These are phyloP conservation scores for Tachina lurida DNA, from an alignment of 2,888 invertebrate species.

Conservation along the genomic window DNA sequence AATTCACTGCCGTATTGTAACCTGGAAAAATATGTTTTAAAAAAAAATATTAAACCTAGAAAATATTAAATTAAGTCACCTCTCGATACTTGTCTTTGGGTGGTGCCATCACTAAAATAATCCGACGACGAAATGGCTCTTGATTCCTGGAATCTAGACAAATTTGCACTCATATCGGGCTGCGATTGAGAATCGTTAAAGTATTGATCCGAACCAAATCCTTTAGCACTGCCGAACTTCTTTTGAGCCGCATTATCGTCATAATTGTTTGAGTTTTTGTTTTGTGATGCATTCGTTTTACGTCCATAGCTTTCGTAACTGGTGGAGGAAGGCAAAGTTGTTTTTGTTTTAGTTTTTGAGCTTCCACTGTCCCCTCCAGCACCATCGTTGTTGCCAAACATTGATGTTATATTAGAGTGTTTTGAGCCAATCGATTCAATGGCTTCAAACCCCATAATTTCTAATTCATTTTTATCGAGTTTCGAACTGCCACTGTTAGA, in stretches of 20 bases:
- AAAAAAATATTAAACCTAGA: not conserved
- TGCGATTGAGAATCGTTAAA: conserved; percentile 88
- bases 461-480: conserved; percentile 79
- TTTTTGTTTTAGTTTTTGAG: conserved; percentile 72
- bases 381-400: conserved; percentile 78
- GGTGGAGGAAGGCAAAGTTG: conserved; percentile 65
- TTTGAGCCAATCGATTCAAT: conserved; percentile 82
- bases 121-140: conserved; percentile 98
- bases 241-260: conserved; percentile 91
- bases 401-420: conserved; percentile 81
- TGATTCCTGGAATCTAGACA: conserved; percentile 94
- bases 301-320: conserved; percentile 66
- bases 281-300: conserved; percentile 57
- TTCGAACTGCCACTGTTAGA: conserved; percentile 72
- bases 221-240: conserved; percentile 98
- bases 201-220: conserved; percentile 98
- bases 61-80: conserved; percentile 46
- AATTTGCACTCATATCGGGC: conserved; percentile 84
- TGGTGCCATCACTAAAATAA: conserved; percentile 89
- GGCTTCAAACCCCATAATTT: conserved; percentile 81
- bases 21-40: conserved; percentile 72
- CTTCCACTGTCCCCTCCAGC: conserved; percentile 70
- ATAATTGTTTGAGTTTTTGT: conserved; percentile 65
- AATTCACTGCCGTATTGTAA: conserved; percentile 79
- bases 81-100: conserved; percentile 78